Percentiles rank a stretch among this genome's conserved stretches.
Evolutionary conservation across 2,113 vertebrate genomes (phyloP).

Genomic region (Nansenia antarctica): DNA sequence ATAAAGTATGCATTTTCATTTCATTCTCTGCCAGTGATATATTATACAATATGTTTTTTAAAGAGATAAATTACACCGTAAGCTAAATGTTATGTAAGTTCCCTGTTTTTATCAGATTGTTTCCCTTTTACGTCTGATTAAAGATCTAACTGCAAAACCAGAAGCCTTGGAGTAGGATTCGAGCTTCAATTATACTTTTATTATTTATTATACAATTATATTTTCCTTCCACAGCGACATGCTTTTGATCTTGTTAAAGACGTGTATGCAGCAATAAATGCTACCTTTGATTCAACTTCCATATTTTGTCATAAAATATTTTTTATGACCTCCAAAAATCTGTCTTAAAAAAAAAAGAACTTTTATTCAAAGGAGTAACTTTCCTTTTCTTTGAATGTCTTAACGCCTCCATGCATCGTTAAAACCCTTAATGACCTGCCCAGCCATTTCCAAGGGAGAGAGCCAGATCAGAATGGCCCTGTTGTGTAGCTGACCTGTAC

Average conservation of each 20-base stretch:
- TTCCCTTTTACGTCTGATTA: constrained; percentile 19
- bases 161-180: constrained; percentile 48
- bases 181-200: constrained; percentile 20
- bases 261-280: constrained; percentile 41
- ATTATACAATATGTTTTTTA: constrained; percentile 20
- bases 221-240: constrained; percentile 40
- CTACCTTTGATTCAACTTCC: constrained; percentile 61
- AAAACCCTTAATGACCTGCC: constrained; percentile 54
- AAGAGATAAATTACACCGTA: not conserved
- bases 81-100: not conserved
- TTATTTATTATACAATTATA: not conserved
- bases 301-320: constrained; percentile 41
- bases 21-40: not conserved
- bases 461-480: constrained; percentile 45
- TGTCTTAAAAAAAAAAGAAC: constrained; percentile 51
- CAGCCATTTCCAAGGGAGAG: constrained; percentile 28
- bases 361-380: constrained; percentile 47
- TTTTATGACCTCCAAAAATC: constrained; percentile 36
- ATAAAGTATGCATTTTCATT: not conserved
- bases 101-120: constrained; percentile 5
- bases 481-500: constrained; percentile 34
- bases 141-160: constrained; percentile 20
- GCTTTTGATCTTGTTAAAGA: constrained; percentile 51
- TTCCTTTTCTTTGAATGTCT: constrained; percentile 58
- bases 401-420: constrained; percentile 48